Percentiles rank a stretch among this genome's conserved stretches.
Evolutionary conservation across 1,140 invertebrate genomes (phyloP).

Genomic region (Heterodera schachtii): DNA sequence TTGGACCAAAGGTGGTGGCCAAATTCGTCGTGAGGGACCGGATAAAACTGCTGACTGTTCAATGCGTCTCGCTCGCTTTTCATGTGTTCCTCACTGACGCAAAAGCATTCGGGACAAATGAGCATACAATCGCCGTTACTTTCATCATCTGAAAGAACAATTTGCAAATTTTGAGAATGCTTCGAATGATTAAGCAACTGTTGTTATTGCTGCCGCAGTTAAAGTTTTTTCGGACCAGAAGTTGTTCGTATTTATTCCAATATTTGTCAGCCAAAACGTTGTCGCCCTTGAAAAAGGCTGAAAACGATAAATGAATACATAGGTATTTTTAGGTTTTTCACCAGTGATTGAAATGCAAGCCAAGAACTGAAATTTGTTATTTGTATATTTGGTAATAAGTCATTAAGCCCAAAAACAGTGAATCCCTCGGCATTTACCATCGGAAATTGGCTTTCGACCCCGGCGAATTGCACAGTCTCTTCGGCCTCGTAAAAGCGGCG

Average conservation of each 20-base stretch:
- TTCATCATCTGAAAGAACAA: neutral
- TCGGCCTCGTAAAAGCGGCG: constrained; percentile 55
- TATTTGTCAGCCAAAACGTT: constrained; percentile 90
- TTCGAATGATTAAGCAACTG: constrained; percentile 26
- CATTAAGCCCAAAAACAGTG: constrained; percentile 73
- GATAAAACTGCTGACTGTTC: constrained; percentile 71
- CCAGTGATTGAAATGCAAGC: constrained; percentile 59
- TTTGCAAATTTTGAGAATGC: neutral
- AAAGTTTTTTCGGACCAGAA: constrained; percentile 56
- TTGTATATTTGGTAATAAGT: neutral
- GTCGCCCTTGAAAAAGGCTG: constrained; percentile 72
- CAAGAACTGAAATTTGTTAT: constrained; percentile 23
- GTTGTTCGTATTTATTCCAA: constrained; percentile 75
- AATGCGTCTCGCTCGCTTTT: constrained; percentile 77
- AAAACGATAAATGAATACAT: constrained; percentile 30
- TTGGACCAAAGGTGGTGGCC: constrained; percentile 83
- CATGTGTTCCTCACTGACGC: constrained; percentile 80
- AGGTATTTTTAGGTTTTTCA: constrained; percentile 3
- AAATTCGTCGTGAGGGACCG: constrained; percentile 66
- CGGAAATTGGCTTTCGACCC: constrained; percentile 96
- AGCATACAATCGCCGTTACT: constrained; percentile 27
- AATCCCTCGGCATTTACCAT: constrained; percentile 66
- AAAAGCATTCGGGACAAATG: constrained; percentile 84
- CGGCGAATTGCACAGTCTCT: constrained; percentile 82
- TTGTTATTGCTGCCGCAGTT: constrained; percentile 31